phyloP scores from a whole-genome alignment of 2,113 vertebrate genomes.

The Cisticola juncidis region DNA sequence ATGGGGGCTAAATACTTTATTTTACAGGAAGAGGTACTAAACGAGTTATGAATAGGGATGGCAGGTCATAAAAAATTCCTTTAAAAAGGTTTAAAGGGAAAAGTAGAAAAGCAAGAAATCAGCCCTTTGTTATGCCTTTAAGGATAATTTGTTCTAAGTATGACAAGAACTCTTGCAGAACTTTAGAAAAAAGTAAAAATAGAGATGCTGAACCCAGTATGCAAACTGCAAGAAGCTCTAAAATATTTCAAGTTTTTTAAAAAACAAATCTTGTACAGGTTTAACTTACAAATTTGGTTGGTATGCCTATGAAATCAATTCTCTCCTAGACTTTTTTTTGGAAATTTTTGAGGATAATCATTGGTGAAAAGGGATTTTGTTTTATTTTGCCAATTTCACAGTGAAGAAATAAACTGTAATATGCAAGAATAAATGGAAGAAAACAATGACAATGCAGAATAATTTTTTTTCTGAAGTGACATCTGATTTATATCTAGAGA shows the following conservation, averaged over 20 bases:
- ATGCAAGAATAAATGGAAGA: neutral
- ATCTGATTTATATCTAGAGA: neutral
- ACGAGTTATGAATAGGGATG: neutral
- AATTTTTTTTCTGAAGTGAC: neutral
- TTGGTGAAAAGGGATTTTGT: rapidly evolving
- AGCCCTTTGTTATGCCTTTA: neutral
- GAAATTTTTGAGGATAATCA: neutral
- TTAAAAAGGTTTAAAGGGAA: neutral
- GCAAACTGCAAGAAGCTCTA: neutral
- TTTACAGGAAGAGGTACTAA: neutral
- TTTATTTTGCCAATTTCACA: neutral
- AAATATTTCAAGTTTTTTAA: neutral
- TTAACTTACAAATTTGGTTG: neutral
- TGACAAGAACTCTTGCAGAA: neutral
- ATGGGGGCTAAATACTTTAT: neutral
- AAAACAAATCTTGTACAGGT: neutral
- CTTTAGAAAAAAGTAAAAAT: neutral
- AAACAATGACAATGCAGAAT: neutral
- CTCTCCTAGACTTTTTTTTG: neutral
- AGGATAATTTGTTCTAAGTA: neutral
- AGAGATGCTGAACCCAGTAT: neutral
- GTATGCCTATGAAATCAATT: neutral
- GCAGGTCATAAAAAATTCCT: neutral
- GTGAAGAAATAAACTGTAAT: neutral
- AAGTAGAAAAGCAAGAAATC: neutral